Conservation (phyloP, 2,888 invertebrate species). For the Selenia dentaria region DNA sequence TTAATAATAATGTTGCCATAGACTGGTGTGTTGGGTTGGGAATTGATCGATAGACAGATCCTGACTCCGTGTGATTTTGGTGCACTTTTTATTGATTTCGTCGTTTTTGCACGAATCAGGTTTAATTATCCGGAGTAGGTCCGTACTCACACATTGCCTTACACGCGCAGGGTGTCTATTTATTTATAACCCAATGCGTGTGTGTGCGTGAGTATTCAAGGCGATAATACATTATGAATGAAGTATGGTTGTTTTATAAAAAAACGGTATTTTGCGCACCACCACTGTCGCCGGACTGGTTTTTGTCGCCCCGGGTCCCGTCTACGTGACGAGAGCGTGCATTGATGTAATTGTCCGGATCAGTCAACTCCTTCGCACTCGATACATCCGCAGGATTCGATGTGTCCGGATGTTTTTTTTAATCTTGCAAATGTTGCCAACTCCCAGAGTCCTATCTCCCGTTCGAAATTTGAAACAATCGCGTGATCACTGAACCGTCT, state of each 20-base stretch:
- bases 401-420: constrained; percentile 47
- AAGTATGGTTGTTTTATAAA: constrained; percentile 73
- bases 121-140: constrained; percentile 49
- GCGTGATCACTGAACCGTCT: constrained; percentile 70
- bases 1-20: constrained; percentile 18
- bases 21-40: constrained; percentile 17
- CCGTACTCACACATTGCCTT: constrained; percentile 28
- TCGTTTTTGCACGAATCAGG: constrained; percentile 50
- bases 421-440: constrained; percentile 45
- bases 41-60: constrained; percentile 18
- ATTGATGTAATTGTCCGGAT: constrained; percentile 74
- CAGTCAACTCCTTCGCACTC: constrained; percentile 53
- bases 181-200: constrained; percentile 52
- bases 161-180: constrained; percentile 46
- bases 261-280: constrained; percentile 72
- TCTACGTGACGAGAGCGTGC: constrained; percentile 64
- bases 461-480: constrained; percentile 56
- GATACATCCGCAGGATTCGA: constrained; percentile 64
- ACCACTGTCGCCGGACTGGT: constrained; percentile 63
- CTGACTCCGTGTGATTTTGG: constrained; percentile 54
- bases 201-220: constrained; percentile 59
- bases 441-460: constrained; percentile 22
- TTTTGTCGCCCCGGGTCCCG: constrained; percentile 58
- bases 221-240: constrained; percentile 80
- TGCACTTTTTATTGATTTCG: constrained; percentile 58